phyloP scores from a whole-genome alignment of 2,113 vertebrate species.

The Salvelinus fontinalis region DNA sequence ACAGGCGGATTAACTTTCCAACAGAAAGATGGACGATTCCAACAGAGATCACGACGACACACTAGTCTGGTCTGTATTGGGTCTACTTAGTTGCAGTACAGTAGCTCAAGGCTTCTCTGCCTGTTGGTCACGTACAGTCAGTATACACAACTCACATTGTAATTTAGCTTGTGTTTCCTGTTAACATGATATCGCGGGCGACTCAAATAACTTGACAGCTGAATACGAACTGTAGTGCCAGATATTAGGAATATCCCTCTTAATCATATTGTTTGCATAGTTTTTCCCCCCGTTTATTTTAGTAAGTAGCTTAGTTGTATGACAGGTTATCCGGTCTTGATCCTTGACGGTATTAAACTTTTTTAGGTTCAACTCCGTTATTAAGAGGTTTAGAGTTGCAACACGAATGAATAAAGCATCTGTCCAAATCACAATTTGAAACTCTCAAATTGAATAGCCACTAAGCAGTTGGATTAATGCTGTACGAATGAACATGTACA shows the following conservation, averaged over 20 bases:
- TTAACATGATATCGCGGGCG: not conserved
- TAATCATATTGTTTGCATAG: slow-evolving; percentile 20
- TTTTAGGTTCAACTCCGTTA: not conserved
- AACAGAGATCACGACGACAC: no score
- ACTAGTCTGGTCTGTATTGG: no score
- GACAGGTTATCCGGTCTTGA: slow-evolving; percentile 11
- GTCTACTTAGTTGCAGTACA: not conserved
- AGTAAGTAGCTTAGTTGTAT: slow-evolving; percentile 28
- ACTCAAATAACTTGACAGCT: not conserved
- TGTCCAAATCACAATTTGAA: not conserved
- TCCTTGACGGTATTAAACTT: not conserved
- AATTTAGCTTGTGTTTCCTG: not conserved
- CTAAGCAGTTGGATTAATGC: slow-evolving; percentile 36
- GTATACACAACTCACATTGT: not conserved
- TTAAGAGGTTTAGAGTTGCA: not conserved
- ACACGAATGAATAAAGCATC: not conserved
- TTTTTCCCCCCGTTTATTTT: slow-evolving; percentile 16
- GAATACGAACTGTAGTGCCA: not conserved
- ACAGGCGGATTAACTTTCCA: no score
- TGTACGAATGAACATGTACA: slow-evolving; percentile 20
- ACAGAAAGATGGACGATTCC: no score
- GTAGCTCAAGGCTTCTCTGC: slow-evolving; percentile 2
- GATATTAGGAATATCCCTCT: slow-evolving; percentile 7
- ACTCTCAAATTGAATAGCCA: not conserved
- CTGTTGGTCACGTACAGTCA: not conserved